Evolutionary conservation across 2,113 vertebrate genomes (phyloP).

Genomic region (Hassar affinis): DNA sequence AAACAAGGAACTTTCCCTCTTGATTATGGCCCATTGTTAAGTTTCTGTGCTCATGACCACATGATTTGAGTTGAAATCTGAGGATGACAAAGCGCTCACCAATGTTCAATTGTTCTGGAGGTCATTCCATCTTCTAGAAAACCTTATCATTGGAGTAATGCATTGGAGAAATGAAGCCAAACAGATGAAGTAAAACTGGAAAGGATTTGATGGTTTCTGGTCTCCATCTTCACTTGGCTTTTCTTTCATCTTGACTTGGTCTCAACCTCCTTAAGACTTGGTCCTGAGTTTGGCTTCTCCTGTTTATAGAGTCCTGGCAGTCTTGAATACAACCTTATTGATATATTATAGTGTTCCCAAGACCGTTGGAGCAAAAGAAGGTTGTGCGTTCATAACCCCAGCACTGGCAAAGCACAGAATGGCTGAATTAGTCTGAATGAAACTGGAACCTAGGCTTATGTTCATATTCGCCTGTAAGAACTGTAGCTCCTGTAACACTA

Average conservation of each 20-base stretch:
- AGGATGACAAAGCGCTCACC: background rate
- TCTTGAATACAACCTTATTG: background rate
- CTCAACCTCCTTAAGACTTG: background rate
- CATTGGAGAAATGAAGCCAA: background rate
- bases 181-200: background rate
- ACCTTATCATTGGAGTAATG: background rate
- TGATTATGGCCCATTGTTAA: background rate
- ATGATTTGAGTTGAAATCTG: background rate
- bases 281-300: background rate
- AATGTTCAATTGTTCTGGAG: background rate
- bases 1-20: background rate
- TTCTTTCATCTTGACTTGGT: background rate
- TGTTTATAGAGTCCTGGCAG: background rate
- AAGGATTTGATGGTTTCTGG: background rate
- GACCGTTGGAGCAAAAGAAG: background rate
- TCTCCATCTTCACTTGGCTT: background rate
- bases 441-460: background rate
- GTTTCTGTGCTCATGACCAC: background rate
- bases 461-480: background rate
- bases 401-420: background rate
- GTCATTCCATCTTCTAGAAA: background rate
- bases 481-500: background rate
- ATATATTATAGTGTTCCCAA: background rate
- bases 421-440: background rate
- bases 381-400: background rate